phyloP scores from a whole-genome alignment of 2,113 vertebrate genomes.

The Cricetomys ansorgei region DNA sequence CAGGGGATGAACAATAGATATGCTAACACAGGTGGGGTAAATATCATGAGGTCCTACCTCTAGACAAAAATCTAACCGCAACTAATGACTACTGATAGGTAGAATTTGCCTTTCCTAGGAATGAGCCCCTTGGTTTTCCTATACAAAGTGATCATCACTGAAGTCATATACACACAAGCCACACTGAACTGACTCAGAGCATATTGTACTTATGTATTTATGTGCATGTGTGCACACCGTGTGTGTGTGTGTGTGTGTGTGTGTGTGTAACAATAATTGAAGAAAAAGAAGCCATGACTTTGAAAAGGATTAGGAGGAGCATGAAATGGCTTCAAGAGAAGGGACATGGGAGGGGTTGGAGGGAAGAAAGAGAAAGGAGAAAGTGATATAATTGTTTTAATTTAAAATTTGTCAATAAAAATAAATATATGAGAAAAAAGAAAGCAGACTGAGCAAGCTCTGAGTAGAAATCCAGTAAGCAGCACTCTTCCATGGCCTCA shows the following conservation, averaged over 20 bases:
- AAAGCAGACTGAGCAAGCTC: neutral
- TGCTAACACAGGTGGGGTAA: neutral
- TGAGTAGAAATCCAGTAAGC: neutral
- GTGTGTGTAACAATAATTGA: neutral
- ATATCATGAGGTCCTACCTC: neutral
- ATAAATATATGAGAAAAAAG: neutral
- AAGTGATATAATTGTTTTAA: neutral
- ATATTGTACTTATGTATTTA: neutral
- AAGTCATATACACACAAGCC: neutral
- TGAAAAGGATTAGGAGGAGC: neutral
- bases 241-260: neutral
- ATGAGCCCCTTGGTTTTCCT: neutral
- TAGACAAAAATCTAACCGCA: neutral
- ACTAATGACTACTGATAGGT: neutral
- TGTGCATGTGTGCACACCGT: neutral
- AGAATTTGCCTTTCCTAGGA: neutral
- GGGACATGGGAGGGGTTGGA: neutral
- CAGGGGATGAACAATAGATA: too few species aligned
- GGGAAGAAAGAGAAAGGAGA: neutral
- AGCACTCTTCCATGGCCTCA: neutral
- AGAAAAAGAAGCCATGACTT: neutral
- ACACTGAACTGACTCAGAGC: neutral
- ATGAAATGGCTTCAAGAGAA: neutral
- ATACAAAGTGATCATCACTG: neutral
- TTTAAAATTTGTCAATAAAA: neutral